Evolutionary conservation across 2,888 invertebrate genomes (phyloP).

Genomic region (Xestobium rufovillosum): DNA sequence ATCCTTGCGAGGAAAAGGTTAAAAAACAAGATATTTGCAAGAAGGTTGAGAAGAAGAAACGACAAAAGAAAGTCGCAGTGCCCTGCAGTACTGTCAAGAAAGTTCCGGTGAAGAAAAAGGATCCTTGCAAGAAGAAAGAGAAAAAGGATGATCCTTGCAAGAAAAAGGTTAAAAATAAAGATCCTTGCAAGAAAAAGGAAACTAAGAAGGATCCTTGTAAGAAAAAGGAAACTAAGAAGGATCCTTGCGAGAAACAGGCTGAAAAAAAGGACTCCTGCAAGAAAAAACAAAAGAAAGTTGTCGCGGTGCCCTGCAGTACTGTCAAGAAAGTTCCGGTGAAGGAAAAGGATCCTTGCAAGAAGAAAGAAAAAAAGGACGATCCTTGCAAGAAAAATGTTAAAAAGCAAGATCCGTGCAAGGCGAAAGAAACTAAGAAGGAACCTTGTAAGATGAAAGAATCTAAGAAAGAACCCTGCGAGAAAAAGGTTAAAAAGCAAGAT

Average conservation of each 20-base stretch:
- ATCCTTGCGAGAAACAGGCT: slow-evolving; percentile 9
- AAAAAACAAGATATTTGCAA: slow-evolving; percentile 8
- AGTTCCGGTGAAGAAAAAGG: slow-evolving; percentile 8
- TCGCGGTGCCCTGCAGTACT: slow-evolving; percentile 1
- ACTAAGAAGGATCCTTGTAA: slow-evolving; percentile 6
- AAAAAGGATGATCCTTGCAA: slow-evolving; percentile 9
- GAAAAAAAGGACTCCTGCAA: too few species aligned
- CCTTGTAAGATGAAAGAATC: slow-evolving; percentile 9
- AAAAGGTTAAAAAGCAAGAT: slow-evolving; percentile 5
- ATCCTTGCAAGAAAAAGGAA: slow-evolving; percentile 10
- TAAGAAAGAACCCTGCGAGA: slow-evolving; percentile 5
- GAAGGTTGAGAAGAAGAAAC: too few species aligned
- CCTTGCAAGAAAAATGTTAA: slow-evolving; percentile 8
- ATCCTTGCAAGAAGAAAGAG: slow-evolving; percentile 20
- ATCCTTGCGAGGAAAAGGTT: slow-evolving; percentile 12
- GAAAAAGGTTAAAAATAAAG: slow-evolving; percentile 11
- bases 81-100: slow-evolving; percentile 6
- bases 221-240: slow-evolving; percentile 8
- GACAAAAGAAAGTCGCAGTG: slow-evolving; percentile 12
- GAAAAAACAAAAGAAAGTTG: slow-evolving; percentile 1
- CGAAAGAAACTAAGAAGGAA: slow-evolving; percentile 13
- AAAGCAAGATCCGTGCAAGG: slow-evolving; percentile 15
- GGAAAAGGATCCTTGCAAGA: slow-evolving; percentile 6
- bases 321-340: slow-evolving; percentile 6
- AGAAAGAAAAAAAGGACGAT: not conserved